These are phyloP conservation scores for Heterodera schachtii DNA, from an alignment of 1,140 invertebrate genomes.

Conservation along the genomic window DNA sequence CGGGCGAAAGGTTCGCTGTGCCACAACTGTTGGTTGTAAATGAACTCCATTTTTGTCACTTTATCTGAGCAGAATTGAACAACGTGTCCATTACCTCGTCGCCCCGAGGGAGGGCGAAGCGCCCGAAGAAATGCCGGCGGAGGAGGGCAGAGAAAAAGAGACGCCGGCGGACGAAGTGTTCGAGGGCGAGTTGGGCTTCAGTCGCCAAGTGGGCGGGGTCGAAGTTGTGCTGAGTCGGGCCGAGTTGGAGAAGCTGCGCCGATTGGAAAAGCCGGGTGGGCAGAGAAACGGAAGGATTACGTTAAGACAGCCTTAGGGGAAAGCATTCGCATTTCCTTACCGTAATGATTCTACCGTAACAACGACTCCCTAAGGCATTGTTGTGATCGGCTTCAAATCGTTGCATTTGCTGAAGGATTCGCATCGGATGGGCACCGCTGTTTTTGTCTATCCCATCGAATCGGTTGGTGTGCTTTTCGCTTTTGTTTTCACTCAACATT, in stretches of 20 bases:
- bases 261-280: constrained; percentile 40
- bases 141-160: background rate
- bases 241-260: constrained; percentile 37
- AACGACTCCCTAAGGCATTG: constrained; percentile 26
- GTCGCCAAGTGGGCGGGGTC: constrained; percentile 38
- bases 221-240: constrained; percentile 36
- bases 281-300: background rate
- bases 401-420: constrained; percentile 37
- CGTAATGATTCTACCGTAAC: no score
- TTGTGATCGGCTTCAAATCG: constrained; percentile 45
- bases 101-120: constrained; percentile 19
- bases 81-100: constrained; percentile 30
- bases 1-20: constrained; percentile 35
- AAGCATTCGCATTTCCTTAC: background rate
- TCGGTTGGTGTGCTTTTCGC: constrained; percentile 25
- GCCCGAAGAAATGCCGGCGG: background rate
- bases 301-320: background rate
- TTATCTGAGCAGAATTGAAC: constrained; percentile 21
- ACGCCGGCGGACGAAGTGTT: constrained; percentile 26
- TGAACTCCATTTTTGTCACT: background rate
- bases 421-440: constrained; percentile 45
- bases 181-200: constrained; percentile 39
- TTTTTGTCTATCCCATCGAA: constrained; percentile 44
- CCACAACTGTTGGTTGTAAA: background rate
- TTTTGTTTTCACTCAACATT: constrained; percentile 11